Evolutionary conservation across 2,888 invertebrate genomes (phyloP), one percentile per base, ranked within the genome.

Genomic region (Agrochola lychnidis): DNA sequence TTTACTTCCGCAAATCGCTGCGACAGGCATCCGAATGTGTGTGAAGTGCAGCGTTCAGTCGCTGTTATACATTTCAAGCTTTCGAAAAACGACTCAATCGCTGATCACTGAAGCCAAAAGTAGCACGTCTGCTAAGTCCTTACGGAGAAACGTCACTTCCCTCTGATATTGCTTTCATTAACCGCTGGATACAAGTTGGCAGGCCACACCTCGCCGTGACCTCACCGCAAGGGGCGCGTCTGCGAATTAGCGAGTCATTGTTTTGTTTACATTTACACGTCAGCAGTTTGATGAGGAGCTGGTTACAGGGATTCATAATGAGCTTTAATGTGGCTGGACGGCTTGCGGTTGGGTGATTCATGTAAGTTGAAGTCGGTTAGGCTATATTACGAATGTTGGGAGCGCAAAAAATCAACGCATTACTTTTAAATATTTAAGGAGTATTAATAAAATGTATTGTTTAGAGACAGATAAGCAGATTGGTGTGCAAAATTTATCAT

Each of bases 251-350:
- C 95, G 89, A 96, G 94, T 96, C 96, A 96, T 94, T 96, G 95
- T 95, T 96, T 95, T 96, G 95, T 94, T 96, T 95, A 95, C 94
- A 95, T 95, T 96, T 96, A 95, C 95, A 96, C 96, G 95, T 96
- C 95, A 95, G 95, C 95, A 91, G 91, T 93, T 93, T 93, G 91
- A 91, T 84, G 81, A 86, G 82, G 84, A 88, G 88, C 88, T 88
- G 91, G 91, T 91, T 91, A 90, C 88, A 87, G 77, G 86, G 91
- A 91, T 91, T 90, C 87, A 87, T 89, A 90, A 91, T 90, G 88
- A 90, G 90, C 81, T 74, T 78, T 76, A 81, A 85, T 78, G 68
- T 69, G 56, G 75, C 74, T 78, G 73, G 70, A 73, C 73, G 77
- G 73, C 78, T 81, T 79, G 80, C 69, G 69, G 66, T 74, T 71